Percentiles rank a stretch among this genome's conserved stretches.
phyloP scores from a whole-genome alignment of 2,797 vertebrate genomes.

The Gymnodraco acuticeps region DNA sequence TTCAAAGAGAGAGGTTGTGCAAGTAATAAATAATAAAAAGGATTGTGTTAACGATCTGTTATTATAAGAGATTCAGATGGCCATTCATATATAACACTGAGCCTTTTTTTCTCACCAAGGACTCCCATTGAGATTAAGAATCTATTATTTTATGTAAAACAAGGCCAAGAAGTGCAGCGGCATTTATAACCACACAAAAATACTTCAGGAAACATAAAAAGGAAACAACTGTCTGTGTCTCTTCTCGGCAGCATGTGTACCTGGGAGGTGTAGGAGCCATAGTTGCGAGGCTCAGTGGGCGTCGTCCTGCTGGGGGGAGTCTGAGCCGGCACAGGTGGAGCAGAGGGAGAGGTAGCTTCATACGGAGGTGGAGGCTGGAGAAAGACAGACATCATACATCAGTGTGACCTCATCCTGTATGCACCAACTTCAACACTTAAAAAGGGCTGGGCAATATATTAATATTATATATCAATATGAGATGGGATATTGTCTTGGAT shows the following conservation, averaged over 20 bases:
- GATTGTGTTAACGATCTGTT: neutral
- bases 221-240: too few species aligned
- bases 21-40: slow-evolving; percentile 27
- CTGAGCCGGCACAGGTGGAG: slow-evolving; percentile 70
- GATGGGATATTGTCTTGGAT: too few species aligned
- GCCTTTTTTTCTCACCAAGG: too few species aligned
- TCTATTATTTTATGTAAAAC: too few species aligned
- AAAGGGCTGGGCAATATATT: too few species aligned
- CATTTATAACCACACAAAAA: too few species aligned
- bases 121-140: too few species aligned
- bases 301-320: slow-evolving; percentile 87
- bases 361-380: slow-evolving; percentile 81
- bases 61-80: neutral
- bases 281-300: slow-evolving; percentile 92
- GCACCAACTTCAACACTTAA: neutral
- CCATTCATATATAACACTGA: neutral
- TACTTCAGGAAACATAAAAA: too few species aligned
- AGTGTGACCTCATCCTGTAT: neutral
- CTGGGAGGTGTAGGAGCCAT: slow-evolving; percentile 93
- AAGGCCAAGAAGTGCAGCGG: too few species aligned
- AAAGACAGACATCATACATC: neutral
- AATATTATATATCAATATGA: too few species aligned
- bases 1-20: slow-evolving; percentile 11
- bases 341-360: slow-evolving; percentile 76
- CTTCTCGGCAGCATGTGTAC: slow-evolving; percentile 67